Percentiles rank a stretch among this genome's conserved stretches.
phyloP scores from a whole-genome alignment of 92 coral and sea anemone genomes.

The Parazoanthus swiftii region DNA sequence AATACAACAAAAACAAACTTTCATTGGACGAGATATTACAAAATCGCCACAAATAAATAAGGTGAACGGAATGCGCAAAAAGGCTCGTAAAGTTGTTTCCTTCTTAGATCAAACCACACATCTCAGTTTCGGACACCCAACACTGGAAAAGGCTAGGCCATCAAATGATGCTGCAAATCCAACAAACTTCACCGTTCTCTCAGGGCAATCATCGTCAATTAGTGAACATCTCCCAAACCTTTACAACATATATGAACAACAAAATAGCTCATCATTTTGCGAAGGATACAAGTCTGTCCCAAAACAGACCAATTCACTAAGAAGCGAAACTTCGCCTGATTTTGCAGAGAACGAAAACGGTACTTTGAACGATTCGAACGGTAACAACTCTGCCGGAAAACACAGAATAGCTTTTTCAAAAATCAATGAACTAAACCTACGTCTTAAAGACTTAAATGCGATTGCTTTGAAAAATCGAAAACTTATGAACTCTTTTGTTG shows the following conservation, averaged over 20 bases:
- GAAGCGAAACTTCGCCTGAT: background rate
- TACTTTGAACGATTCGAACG: conserved; percentile 13
- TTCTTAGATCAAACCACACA: background rate
- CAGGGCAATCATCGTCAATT: conserved; percentile 56
- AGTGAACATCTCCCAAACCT: conserved; percentile 58
- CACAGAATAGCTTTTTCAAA: conserved; percentile 49
- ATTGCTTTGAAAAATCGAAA: conserved; percentile 10
- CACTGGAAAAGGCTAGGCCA: background rate
- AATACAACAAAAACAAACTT: conserved; percentile 2
- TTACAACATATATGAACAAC: conserved; percentile 67
- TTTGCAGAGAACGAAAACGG: conserved; percentile 4
- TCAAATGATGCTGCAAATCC: conserved; percentile 61
- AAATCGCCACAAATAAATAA: background rate
- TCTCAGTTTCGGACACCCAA: too few relatives aligned
- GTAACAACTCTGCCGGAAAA: conserved; percentile 37
- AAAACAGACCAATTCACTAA: conserved; percentile 18
- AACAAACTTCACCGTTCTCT: conserved; percentile 42
- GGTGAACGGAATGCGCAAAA: background rate
- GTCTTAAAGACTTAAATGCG: conserved; percentile 58
- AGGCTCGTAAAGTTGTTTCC: background rate
- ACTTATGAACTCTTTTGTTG: background rate
- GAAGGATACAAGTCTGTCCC: conserved; percentile 58
- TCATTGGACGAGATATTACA: background rate
- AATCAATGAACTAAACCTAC: conserved; percentile 58
- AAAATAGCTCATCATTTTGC: conserved; percentile 71